phyloP scores from a whole-genome alignment of 2,888 invertebrate genomes.

The Harpagoxenus sublaevis region DNA sequence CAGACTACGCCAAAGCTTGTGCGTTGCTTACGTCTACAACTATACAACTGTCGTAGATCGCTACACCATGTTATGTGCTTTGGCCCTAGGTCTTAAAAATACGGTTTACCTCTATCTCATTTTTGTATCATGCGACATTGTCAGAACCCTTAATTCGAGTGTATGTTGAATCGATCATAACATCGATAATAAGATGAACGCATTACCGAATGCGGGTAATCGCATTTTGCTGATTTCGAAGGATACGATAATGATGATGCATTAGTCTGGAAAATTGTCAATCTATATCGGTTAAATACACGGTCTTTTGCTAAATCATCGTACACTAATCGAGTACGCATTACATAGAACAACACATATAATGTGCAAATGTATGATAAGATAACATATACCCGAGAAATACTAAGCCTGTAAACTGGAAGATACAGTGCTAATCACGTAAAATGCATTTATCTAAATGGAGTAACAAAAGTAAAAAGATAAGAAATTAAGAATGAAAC shows the following conservation, averaged over 20 bases:
- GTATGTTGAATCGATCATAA: background rate
- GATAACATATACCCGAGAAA: background rate
- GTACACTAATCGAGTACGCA: background rate
- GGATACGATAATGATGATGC: constrained; percentile 8
- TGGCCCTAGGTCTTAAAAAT: background rate
- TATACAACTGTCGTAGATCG: no score
- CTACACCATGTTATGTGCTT: no score
- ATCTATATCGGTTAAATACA: constrained; percentile 15
- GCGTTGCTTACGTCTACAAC: no score
- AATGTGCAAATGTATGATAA: constrained; percentile 14
- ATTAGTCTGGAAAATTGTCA: background rate
- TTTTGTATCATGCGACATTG: background rate
- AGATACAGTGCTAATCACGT: background rate
- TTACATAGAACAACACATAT: background rate
- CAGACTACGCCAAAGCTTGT: no score
- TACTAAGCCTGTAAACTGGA: background rate
- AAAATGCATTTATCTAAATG: constrained; percentile 19
- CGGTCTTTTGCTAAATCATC: constrained; percentile 3
- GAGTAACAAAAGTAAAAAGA: background rate
- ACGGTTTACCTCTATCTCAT: background rate
- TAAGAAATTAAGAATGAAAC: background rate
- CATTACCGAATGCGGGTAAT: background rate
- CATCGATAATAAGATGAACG: background rate
- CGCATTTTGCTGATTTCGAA: background rate
- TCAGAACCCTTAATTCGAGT: background rate